Percentiles rank a stretch among this genome's conserved stretches.
Conservation (phyloP, 2,888 invertebrate genomes). For the Synergus japonicus region DNA sequence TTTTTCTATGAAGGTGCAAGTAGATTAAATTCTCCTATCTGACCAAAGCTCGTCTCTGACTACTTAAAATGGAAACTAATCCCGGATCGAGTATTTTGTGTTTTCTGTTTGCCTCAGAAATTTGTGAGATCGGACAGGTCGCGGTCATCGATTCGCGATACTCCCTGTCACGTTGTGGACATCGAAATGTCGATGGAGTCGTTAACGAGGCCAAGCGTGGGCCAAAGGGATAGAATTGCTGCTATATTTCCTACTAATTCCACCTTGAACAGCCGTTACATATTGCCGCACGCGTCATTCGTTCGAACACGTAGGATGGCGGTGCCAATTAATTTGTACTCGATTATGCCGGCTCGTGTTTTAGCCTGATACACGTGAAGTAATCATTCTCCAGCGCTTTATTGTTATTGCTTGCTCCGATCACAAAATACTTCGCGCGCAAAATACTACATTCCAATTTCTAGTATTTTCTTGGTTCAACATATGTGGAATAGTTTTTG, state of each 20-base stretch:
- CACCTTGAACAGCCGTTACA: conserved; percentile 53
- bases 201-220: conserved; percentile 35
- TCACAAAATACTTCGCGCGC: conserved; percentile 3
- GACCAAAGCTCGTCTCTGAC: no score
- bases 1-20: no score
- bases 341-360: conserved; percentile 60
- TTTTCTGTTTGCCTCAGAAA: background rate
- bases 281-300: conserved; percentile 60
- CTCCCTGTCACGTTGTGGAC: conserved; percentile 40
- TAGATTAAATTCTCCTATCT: no score
- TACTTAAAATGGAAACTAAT: no score
- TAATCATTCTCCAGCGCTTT: conserved; percentile 49
- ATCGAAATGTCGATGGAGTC: conserved; percentile 43
- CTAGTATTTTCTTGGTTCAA: background rate
- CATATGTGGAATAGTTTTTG: background rate
- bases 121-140: conserved; percentile 20
- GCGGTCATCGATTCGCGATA: conserved; percentile 42
- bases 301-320: conserved; percentile 53
- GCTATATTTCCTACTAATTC: conserved; percentile 54
- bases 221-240: conserved; percentile 46
- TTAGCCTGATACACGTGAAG: conserved; percentile 55
- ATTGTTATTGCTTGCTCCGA: conserved; percentile 47
- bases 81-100: no score
- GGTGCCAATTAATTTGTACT: conserved; percentile 62
- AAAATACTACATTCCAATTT: no score